Base-by-base conservation (phyloP, 1,140 invertebrate species). In the Rhagoletis pomonella region DNA sequence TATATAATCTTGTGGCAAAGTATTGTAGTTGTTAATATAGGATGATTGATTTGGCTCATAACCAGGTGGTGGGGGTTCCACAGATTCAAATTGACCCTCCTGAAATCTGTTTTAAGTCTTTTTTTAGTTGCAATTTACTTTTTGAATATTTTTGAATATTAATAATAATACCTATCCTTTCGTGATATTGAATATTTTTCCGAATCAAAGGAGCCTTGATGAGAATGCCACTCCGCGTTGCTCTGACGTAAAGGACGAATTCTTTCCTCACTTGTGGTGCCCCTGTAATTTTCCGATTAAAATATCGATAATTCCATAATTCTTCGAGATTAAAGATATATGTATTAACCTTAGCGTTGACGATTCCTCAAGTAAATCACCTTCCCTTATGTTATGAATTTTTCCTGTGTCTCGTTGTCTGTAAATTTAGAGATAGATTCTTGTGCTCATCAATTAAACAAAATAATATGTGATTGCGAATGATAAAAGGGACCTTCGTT, bases 31-130 rank as follows among this genome's bases (percentile, higher is more conserved):
- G 58, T 69, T 87, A 84, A 50, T 81, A 77, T 86, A 77, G 3
- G 65, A 73, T 86, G 85, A 84, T 55, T 85, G 29, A 62, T 86
- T 84, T 17, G 58, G 3, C 88, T 94, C 94, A 89, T 94, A 94
- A 60, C 94, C 94, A 50, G 94, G 94, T 39, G 94, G 93, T n/a
- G 94, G 93, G 14, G 94, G 94, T 88, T 94, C 94, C 12, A 85
- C 55, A 5, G 93, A 92, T 59, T 93, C 94, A 44, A 93, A 93
- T 69, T 93, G 93, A 87, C 92, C 90, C 77, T 94, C 93, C 88
- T 94, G 93, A 65, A 84, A 88, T 58, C 77, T 81, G 42, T 88
- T 44, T 12, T 19, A 69, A 64, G 67, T n/a, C 14, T 47, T 44
- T 60, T 59, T 14, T 42, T 14, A 86, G 7, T 60, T 5, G 39